Evolutionary conservation across 2,113 vertebrate species (phyloP).

Genomic region (Phylloscopus trochilus): DNA sequence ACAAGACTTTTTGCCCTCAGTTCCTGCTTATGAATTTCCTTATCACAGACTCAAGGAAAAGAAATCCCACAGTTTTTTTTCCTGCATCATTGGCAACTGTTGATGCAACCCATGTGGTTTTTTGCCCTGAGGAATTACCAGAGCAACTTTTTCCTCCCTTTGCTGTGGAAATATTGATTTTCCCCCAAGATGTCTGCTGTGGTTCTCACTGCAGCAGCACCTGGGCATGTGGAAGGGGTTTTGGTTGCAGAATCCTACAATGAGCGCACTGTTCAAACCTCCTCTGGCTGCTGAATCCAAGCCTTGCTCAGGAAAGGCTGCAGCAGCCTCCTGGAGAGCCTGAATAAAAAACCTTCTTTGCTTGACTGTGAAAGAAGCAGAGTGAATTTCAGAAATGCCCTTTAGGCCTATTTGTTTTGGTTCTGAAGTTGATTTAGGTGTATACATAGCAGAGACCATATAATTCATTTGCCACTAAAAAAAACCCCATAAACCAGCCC

Average conservation of each 20-base stretch:
- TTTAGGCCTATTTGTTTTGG: background rate
- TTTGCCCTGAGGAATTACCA: background rate
- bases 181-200: background rate
- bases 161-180: background rate
- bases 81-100: background rate
- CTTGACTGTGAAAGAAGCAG: background rate
- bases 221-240: background rate
- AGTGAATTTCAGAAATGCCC: background rate
- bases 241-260: background rate
- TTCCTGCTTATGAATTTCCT: background rate
- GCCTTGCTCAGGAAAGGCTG: background rate
- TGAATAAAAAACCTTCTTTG: background rate
- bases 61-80: background rate
- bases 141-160: background rate
- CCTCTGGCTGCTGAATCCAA: background rate
- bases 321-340: background rate
- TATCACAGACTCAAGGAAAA: background rate
- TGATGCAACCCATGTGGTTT: accelerated
- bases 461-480: background rate
- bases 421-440: background rate
- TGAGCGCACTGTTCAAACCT: background rate
- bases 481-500: background rate
- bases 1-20: background rate
- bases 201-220: background rate
- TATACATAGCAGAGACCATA: background rate